Percentiles rank a stretch among this genome's conserved stretches.
Conservation (phyloP, 2,797 vertebrate species). For the Hyperoplus immaculatus region DNA sequence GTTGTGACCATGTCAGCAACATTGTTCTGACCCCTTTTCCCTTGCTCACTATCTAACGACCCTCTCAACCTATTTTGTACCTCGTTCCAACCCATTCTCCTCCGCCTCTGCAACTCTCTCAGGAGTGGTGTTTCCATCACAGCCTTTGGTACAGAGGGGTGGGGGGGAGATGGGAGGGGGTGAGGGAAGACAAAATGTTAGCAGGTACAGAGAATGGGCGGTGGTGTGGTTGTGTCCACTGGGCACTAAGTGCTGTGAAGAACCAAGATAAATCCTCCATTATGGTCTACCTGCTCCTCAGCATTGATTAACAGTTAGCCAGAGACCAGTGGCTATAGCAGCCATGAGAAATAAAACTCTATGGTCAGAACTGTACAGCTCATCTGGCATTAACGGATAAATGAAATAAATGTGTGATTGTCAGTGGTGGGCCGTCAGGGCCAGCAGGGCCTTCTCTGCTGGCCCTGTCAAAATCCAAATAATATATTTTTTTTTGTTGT, state of each 20-base stretch:
- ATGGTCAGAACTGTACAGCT: conserved; percentile 10
- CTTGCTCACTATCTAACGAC: conserved; percentile 67
- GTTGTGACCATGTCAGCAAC: conserved; percentile 72
- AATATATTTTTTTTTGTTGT: too few relatives aligned
- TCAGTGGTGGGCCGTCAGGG: not conserved
- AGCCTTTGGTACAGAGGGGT: conserved; percentile 53
- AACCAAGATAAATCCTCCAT: conserved; percentile 80
- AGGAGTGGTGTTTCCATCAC: conserved; percentile 76
- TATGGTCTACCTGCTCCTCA: conserved; percentile 71
- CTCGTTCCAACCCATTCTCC: conserved; percentile 65
- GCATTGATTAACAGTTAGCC: conserved; percentile 76
- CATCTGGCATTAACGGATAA: not conserved
- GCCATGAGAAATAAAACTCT: conserved; percentile 28
- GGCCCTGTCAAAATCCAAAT: too few relatives aligned
- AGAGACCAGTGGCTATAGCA: conserved; percentile 36
- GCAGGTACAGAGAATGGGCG: conserved; percentile 33
- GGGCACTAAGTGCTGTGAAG: conserved; percentile 79
- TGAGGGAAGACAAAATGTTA: conserved; percentile 36
- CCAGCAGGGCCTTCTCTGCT: too few relatives aligned
- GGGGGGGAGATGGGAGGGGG: not conserved
- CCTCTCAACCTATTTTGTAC: conserved; percentile 76
- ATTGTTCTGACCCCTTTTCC: conserved; percentile 67
- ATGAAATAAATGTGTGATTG: not conserved
- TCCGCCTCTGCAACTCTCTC: conserved; percentile 73
- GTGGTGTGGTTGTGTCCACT: conserved; percentile 58